Base-by-base conservation (phyloP, 2,888 invertebrate species). In the Cataglyphis livida region DNA sequence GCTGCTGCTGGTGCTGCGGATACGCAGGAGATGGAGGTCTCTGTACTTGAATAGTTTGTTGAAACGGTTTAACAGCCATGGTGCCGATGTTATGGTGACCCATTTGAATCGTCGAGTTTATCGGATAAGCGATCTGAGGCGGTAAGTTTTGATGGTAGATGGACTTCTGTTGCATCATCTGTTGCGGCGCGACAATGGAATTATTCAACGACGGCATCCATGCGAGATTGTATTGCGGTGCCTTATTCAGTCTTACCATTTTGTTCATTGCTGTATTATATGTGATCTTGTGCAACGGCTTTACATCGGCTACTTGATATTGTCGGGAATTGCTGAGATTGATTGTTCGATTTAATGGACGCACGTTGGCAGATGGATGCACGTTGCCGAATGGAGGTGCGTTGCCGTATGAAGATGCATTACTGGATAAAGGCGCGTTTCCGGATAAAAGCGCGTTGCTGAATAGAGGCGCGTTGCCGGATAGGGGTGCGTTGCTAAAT, bases 131-230 rank as follows among this genome's bases (percentile, higher is more conserved):
- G 78, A n/a, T 57, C 10, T 51, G 71, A n/a, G 51, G 1, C 12
- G 84, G 85, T 9, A 87, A 73, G 35, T 82, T 86, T 51, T 82
- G 86, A 41, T 81, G 84, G n/a, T 76, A 76, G 1, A 35, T 66
- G 0, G 84, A n/a, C 12, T 10, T 54, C 10, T 44, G 79, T n/a
- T 9, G 15, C 5, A 7, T n/a, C 9, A 25, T 18, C 18, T 62
- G 65, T 12, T 38, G 18, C n/a, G n/a, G 4, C 12, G 15, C 41
- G 62, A 15, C 9, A 44, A 0, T 12, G 3, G 25, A 2, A 7
- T 75, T 65, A 18, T 35, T 65, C 35, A 35, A 48, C 0, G 15
- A 15, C 9, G 25, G 41, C 15, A 6, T 1, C 48, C 21, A 44
- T 7, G 51, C 6, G 0, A 5, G 1, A 32, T 25, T 12, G 6